phyloP scores from a whole-genome alignment of 2,797 vertebrate species.

The Synanceia verrucosa region DNA sequence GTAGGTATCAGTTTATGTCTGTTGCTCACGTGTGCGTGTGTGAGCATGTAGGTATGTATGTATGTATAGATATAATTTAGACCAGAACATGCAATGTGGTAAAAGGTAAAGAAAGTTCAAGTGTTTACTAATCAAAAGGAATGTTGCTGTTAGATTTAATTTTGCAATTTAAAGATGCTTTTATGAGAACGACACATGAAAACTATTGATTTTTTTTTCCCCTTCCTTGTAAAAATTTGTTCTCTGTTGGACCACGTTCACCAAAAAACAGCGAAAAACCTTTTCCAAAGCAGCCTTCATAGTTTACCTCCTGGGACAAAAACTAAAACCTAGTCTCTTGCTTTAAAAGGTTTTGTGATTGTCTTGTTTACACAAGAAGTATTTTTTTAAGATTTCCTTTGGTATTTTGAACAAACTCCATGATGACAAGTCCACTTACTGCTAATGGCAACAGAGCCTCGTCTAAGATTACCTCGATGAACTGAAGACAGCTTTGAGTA shows the following conservation, averaged over 20 bases:
- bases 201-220: not conserved
- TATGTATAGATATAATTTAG: too few relatives aligned
- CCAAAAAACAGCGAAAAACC: conserved; percentile 4
- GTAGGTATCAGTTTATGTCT: not conserved
- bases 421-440: conserved; percentile 21
- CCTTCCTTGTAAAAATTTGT: conserved; percentile 19
- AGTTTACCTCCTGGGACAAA: conserved; percentile 11
- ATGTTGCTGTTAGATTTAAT: conserved; percentile 18
- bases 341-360: conserved; percentile 12
- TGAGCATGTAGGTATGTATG: too few relatives aligned
- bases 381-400: conserved; percentile 16
- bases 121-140: not conserved
- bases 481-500: conserved; percentile 16
- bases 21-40: too few relatives aligned
- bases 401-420: conserved; percentile 20
- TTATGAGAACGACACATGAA: conserved; percentile 14
- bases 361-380: conserved; percentile 21
- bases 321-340: not conserved
- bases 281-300: conserved; percentile 6
- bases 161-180: conserved; percentile 40
- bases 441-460: conserved; percentile 23
- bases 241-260: conserved; percentile 10
- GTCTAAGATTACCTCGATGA: conserved; percentile 32
- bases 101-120: too few relatives aligned
- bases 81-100: conserved; percentile 3